These are phyloP conservation scores for Megalops atlanticus DNA, from an alignment of 2,113 vertebrate genomes.

Conservation along the genomic window DNA sequence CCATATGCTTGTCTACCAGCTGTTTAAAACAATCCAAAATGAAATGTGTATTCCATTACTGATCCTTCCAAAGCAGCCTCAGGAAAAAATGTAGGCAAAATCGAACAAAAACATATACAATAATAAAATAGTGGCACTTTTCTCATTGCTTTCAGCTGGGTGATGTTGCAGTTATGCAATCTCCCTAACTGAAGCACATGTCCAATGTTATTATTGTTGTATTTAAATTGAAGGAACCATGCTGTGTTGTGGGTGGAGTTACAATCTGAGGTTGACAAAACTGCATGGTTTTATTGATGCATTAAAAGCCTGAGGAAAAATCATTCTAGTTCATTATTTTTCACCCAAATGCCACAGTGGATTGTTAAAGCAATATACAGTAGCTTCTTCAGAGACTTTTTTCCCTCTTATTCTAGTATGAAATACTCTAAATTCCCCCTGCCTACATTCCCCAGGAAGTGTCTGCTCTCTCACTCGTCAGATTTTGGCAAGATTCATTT, in stretches of 20 bases:
- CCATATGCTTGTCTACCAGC: slow-evolving; percentile 36
- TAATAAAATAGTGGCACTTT: slow-evolving; percentile 30
- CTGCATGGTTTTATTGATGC: background rate
- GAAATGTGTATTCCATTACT: background rate
- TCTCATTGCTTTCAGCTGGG: background rate
- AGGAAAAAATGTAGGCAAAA: too few relatives aligned
- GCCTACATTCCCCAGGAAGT: background rate
- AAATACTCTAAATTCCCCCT: background rate
- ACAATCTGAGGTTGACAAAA: too few relatives aligned
- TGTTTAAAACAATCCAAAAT: slow-evolving; percentile 21
- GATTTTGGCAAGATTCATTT: slow-evolving; percentile 34
- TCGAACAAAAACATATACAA: too few relatives aligned
- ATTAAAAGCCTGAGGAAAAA: slow-evolving; percentile 13
- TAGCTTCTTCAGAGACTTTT: background rate
- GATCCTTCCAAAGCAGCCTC: background rate
- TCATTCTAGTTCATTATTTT: background rate
- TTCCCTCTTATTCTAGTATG: background rate
- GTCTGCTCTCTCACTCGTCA: slow-evolving; percentile 19
- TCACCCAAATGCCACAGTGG: too few relatives aligned
- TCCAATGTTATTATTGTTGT: too few relatives aligned
- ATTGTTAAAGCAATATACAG: too few relatives aligned
- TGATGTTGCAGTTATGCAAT: background rate
- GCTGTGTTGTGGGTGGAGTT: too few relatives aligned
- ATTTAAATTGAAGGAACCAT: too few relatives aligned
- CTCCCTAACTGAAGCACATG: background rate